A percentile compares a stretch with the other conserved stretches of the same genome.
These are phyloP conservation scores for Lucilia sericata DNA, from an alignment of 1,140 invertebrate genomes.

Conservation along the genomic window DNA sequence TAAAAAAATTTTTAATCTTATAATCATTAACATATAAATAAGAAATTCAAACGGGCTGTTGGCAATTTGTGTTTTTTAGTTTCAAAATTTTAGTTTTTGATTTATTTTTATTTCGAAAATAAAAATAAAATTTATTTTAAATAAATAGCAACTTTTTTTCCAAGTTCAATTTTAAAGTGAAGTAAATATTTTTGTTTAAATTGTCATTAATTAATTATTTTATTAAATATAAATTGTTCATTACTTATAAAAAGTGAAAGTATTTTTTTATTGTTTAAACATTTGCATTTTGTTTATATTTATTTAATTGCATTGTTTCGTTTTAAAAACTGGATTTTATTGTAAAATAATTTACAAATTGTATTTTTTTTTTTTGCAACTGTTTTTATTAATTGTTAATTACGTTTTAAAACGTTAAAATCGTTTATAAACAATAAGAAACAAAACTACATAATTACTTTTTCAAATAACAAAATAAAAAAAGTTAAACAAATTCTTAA, in stretches of 20 bases:
- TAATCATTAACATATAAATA: background rate
- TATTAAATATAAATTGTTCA: too few species aligned
- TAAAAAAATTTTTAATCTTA: background rate
- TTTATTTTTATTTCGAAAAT: background rate
- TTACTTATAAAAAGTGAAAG: background rate
- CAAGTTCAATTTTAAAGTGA: background rate
- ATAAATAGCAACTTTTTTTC: background rate
- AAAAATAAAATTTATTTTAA: background rate
- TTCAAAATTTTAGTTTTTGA: conserved; percentile 19
- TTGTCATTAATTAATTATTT: too few species aligned
- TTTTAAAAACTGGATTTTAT: background rate
- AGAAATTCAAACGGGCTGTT: conserved; percentile 5
- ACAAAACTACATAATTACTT: background rate
- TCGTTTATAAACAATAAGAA: background rate
- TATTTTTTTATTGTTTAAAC: background rate
- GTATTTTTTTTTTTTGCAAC: too few species aligned
- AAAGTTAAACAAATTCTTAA: background rate
- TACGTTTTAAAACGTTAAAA: background rate
- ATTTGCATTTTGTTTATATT: background rate
- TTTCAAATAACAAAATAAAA: background rate
- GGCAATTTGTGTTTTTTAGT: conserved; percentile 10
- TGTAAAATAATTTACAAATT: background rate
- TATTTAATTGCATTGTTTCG: background rate
- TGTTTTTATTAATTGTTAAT: too few species aligned
- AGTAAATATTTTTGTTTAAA: conserved; percentile 6